These are phyloP conservation scores for Typhlichthys eigenmanni DNA, from an alignment of 2,797 vertebrate species.

Conservation along the genomic window DNA sequence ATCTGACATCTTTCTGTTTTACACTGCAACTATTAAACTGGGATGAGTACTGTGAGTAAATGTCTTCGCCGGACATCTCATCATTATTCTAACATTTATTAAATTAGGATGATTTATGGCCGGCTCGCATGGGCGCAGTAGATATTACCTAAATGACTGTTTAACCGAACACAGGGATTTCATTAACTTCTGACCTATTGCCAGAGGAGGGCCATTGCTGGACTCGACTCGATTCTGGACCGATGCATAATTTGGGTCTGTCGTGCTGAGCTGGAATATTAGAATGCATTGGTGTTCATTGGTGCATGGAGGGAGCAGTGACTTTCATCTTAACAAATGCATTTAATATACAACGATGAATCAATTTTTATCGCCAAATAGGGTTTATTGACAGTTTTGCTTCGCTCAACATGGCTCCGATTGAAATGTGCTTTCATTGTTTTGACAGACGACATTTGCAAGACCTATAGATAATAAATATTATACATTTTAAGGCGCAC, in stretches of 20 bases:
- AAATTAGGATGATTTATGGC: slow-evolving; percentile 84
- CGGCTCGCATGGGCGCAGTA: slow-evolving; percentile 62
- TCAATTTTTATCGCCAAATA: too few relatives aligned
- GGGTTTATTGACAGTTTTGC: too few relatives aligned
- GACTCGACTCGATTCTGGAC: slow-evolving; percentile 26
- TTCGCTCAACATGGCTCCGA: too few relatives aligned
- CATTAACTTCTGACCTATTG: slow-evolving; percentile 82
- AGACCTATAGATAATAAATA: too few relatives aligned
- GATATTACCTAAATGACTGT: slow-evolving; percentile 78
- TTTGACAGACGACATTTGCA: too few relatives aligned
- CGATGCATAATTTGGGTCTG: not conserved
- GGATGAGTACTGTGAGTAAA: slow-evolving; percentile 74
- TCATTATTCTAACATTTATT: slow-evolving; percentile 83
- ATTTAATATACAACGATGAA: too few relatives aligned
- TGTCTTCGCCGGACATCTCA: slow-evolving; percentile 72
- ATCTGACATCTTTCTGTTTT: slow-evolving; percentile 75
- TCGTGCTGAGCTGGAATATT: too few relatives aligned
- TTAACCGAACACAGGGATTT: slow-evolving; percentile 82
- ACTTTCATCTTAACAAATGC: too few relatives aligned
- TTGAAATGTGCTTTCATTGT: too few relatives aligned
- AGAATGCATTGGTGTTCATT: too few relatives aligned
- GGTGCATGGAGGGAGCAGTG: too few relatives aligned
- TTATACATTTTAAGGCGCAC: too few relatives aligned
- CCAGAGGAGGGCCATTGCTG: slow-evolving; percentile 34
- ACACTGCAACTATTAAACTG: slow-evolving; percentile 69